These are phyloP conservation scores for Aphelenchoides besseyi DNA, from an alignment of 1,140 invertebrate genomes.

Conservation along the genomic window DNA sequence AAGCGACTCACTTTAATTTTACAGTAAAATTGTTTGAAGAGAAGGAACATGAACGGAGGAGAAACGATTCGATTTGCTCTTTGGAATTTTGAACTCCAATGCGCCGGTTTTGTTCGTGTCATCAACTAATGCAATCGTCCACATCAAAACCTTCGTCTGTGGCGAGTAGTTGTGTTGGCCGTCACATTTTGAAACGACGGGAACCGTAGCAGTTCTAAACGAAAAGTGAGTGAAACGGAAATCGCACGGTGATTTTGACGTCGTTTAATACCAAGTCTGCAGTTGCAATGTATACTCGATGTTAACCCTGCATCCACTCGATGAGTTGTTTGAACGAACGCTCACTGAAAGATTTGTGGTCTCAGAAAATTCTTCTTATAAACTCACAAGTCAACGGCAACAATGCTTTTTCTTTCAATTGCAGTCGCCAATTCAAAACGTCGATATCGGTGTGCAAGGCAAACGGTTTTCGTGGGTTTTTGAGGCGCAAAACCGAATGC, in stretches of 20 bases:
- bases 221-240: constrained; percentile 72
- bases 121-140: constrained; percentile 86
- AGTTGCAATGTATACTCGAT: constrained; percentile 92
- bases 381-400: constrained; percentile 53
- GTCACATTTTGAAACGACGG: constrained; percentile 85
- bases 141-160: constrained; percentile 77
- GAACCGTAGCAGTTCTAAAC: constrained; percentile 68
- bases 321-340: constrained; percentile 96
- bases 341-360: constrained; percentile 73
- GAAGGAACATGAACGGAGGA: constrained; percentile 88
- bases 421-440: constrained; percentile 87
- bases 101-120: constrained; percentile 79
- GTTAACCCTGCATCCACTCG: constrained; percentile 88
- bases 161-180: constrained; percentile 84
- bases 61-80: constrained; percentile 80
- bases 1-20: constrained; percentile 72
- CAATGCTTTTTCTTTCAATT: constrained; percentile 49
- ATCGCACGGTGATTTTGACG: constrained; percentile 84
- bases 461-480: constrained; percentile 82
- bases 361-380: neutral
- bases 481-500: constrained; percentile 75
- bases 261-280: constrained; percentile 80
- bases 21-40: constrained; percentile 79
- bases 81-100: constrained; percentile 79
- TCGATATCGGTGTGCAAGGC: constrained; percentile 92